A percentile compares a stretch with the other conserved stretches of the same genome.
These are phyloP conservation scores for Diarsia mendica DNA, from an alignment of 2,888 invertebrate genomes.

Conservation along the genomic window DNA sequence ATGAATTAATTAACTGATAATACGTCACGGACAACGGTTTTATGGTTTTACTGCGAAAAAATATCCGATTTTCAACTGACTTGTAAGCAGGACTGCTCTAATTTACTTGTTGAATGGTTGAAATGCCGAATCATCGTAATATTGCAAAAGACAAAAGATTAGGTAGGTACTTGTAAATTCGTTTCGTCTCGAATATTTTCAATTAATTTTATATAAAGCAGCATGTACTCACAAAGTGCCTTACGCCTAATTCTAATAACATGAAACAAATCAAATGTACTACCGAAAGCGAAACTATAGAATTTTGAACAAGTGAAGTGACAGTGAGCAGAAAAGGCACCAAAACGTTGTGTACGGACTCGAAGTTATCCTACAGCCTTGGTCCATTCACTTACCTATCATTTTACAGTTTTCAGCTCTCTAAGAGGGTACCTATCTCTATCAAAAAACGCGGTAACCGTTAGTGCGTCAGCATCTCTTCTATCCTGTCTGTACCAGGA, in stretches of 20 bases:
- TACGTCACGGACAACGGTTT: background rate
- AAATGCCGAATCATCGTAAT: background rate
- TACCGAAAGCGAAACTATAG: background rate
- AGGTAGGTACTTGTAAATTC: conserved; percentile 2
- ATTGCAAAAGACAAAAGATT: background rate
- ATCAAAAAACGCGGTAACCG: background rate
- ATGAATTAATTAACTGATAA: conserved; percentile 12
- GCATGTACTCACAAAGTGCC: background rate
- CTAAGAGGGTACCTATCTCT: too few species aligned
- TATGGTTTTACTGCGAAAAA: background rate
- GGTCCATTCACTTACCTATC: background rate
- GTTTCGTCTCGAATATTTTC: conserved; percentile 10
- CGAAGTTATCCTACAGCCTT: background rate
- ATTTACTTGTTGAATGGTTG: conserved; percentile 14
- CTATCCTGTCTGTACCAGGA: background rate
- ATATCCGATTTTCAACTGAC: background rate
- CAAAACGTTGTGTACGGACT: background rate
- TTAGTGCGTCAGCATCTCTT: background rate
- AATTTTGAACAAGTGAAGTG: background rate
- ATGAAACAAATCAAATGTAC: conserved; percentile 14
- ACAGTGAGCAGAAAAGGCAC: background rate
- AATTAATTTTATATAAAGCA: conserved; percentile 9
- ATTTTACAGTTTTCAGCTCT: background rate
- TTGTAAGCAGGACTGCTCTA: background rate
- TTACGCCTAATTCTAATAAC: background rate